Evolutionary conservation across 1,140 invertebrate genomes (phyloP).

Genomic region (Muscidifurax raptorellus): DNA sequence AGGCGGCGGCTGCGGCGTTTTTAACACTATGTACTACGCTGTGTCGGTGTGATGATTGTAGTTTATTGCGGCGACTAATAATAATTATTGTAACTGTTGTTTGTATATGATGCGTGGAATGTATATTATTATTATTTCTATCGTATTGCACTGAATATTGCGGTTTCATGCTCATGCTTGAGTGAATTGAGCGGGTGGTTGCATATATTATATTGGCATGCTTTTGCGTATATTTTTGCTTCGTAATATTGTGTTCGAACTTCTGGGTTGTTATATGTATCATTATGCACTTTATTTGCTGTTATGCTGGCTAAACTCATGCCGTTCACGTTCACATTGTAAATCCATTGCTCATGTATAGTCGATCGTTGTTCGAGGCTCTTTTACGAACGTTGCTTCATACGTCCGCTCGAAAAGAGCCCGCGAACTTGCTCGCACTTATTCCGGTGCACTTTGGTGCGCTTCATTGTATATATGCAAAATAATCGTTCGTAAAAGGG

Average conservation of each 20-base stretch:
- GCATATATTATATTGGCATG: not conserved
- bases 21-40: not conserved
- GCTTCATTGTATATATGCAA: not conserved
- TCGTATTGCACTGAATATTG: too few relatives aligned
- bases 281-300: not conserved
- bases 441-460: slow-evolving; percentile 8
- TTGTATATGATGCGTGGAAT: too few relatives aligned
- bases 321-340: too few relatives aligned
- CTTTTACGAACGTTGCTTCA: slow-evolving; percentile 12
- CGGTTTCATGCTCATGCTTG: not conserved
- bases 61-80: not conserved
- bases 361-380: not conserved
- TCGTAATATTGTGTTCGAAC: not conserved
- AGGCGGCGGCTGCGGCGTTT: not conserved
- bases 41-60: not conserved
- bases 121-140: too few relatives aligned
- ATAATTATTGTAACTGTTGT: too few relatives aligned
- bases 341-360: not conserved
- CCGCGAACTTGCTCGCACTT: not conserved
- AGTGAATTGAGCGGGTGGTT: not conserved
- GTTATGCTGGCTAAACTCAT: not conserved
- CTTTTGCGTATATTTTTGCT: not conserved
- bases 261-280: not conserved
- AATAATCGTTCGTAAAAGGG: not conserved
- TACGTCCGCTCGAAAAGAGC: slow-evolving; percentile 19